Conservation (phyloP, 1,140 invertebrate genomes). For the Drosophila tsacasi region DNA sequence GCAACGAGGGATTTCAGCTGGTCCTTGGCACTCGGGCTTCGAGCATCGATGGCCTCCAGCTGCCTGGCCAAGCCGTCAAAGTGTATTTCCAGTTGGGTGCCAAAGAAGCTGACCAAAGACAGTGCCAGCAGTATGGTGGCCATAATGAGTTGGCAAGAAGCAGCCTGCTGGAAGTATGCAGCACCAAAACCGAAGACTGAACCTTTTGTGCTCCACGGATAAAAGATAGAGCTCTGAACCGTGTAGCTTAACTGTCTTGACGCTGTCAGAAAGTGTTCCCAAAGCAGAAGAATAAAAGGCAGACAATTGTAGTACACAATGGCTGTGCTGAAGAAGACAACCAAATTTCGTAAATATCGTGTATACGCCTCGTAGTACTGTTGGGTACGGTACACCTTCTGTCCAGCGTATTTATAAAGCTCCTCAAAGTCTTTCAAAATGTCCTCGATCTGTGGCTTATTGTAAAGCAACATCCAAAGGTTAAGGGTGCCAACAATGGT, state of each 20-base stretch:
- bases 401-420: constrained; percentile 23
- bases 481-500: constrained; percentile 51
- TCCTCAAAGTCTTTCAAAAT: constrained; percentile 49
- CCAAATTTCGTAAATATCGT: constrained; percentile 26
- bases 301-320: constrained; percentile 59
- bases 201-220: constrained; percentile 55
- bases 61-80: constrained; percentile 61
- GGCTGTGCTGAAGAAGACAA: constrained; percentile 29
- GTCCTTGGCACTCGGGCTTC: constrained; percentile 32
- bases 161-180: constrained; percentile 17
- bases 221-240: constrained; percentile 64
- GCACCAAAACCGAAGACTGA: background rate
- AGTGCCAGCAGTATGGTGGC: constrained; percentile 53
- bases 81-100: constrained; percentile 67
- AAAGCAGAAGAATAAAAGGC: constrained; percentile 47
- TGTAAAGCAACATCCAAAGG: constrained; percentile 45
- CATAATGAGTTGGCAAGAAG: constrained; percentile 41
- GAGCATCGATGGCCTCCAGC: constrained; percentile 48
- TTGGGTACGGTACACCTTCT: constrained; percentile 25
- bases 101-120: constrained; percentile 62
- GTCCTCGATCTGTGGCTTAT: constrained; percentile 37
- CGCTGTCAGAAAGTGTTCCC: constrained; percentile 33
- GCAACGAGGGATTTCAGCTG: constrained; percentile 44
- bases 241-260: constrained; percentile 33
- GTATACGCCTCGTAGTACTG: constrained; percentile 44